Conservation (phyloP, 2,113 vertebrate genomes). For the Haemorhous mexicanus region DNA sequence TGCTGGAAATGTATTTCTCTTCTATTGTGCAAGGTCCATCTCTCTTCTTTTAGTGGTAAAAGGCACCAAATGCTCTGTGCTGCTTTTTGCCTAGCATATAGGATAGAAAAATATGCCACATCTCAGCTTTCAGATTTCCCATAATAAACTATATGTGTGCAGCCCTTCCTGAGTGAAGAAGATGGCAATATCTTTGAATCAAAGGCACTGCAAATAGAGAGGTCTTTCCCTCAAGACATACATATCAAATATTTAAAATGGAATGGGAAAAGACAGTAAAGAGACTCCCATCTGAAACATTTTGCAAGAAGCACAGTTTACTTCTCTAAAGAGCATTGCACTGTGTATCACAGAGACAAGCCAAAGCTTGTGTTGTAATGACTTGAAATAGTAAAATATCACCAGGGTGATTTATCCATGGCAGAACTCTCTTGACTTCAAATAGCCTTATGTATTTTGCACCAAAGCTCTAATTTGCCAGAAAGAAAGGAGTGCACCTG, state of each 20-base stretch:
- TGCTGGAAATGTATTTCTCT: neutral
- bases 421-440: neutral
- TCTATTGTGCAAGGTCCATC: neutral
- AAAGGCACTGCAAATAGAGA: neutral
- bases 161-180: neutral
- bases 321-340: neutral
- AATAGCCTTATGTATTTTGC: neutral
- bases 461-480: neutral
- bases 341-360: neutral
- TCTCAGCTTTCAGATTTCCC: neutral
- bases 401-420: neutral
- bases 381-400: neutral
- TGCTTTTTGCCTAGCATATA: neutral
- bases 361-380: neutral
- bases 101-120: neutral
- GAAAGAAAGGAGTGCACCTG: neutral
- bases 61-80: neutral
- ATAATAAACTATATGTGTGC: neutral
- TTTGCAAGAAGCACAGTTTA: neutral
- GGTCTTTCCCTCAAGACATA: neutral
- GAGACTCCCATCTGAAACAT: neutral
- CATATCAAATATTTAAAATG: neutral
- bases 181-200: constrained; percentile 29
- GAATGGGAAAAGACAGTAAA: neutral
- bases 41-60: neutral